Conservation (phyloP, 2,113 vertebrate genomes). For the Origma solitaria region DNA sequence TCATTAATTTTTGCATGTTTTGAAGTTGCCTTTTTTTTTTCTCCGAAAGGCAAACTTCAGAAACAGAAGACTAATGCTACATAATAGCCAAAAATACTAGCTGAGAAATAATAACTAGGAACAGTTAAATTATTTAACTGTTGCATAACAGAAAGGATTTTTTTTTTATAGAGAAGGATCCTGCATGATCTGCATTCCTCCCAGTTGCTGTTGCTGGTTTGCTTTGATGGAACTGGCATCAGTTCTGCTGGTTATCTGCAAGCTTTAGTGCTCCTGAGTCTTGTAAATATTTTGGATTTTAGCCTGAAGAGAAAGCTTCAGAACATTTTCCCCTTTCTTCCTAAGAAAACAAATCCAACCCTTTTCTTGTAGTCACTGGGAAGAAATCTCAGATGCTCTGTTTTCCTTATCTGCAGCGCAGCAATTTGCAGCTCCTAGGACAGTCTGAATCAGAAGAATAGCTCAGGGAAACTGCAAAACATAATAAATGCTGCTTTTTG, state of each 20-base stretch:
- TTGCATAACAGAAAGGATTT: neutral
- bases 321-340: neutral
- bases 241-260: neutral
- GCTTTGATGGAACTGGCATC: neutral
- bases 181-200: neutral
- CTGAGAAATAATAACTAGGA: neutral
- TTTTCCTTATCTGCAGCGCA: neutral
- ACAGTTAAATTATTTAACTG: neutral
- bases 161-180: neutral
- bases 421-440: neutral
- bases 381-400: neutral
- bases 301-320: neutral
- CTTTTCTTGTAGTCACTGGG: neutral
- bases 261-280: neutral
- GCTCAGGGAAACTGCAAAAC: neutral
- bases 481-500: neutral
- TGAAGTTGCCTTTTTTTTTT: conserved; percentile 17
- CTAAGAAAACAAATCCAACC: neutral
- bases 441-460: neutral
- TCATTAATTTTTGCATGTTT: conserved; percentile 63
- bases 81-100: neutral
- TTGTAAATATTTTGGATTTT: neutral
- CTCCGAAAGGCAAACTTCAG: neutral
- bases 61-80: conserved; percentile 2
- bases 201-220: neutral